Conservation (phyloP, 2,113 vertebrate genomes). For the Dromiciops gliroides region DNA sequence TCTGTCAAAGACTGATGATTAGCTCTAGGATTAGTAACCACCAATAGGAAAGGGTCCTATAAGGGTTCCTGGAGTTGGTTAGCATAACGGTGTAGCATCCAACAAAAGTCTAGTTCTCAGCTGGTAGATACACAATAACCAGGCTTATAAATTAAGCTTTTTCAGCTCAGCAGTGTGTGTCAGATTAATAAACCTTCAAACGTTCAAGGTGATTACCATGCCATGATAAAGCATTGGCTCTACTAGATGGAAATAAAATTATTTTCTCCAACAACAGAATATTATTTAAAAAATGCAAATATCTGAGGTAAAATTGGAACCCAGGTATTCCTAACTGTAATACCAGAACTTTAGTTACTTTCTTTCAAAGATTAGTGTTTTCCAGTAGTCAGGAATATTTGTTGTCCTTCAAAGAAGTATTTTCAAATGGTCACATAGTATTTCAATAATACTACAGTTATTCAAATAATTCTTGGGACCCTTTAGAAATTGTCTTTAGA, state of each 20-base stretch:
- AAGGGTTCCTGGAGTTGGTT: neutral
- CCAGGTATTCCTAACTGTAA: neutral
- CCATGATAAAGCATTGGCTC: neutral
- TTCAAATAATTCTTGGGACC: neutral
- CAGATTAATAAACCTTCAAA: neutral
- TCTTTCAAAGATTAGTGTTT: neutral
- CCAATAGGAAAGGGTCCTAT: neutral
- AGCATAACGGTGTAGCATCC: neutral
- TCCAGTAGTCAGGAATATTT: neutral
- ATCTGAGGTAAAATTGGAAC: neutral
- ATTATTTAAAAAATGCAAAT: neutral
- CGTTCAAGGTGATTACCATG: neutral
- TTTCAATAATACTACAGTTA: neutral
- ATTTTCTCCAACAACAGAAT: neutral
- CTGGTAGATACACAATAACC: neutral
- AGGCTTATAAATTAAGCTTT: neutral
- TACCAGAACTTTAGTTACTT: neutral
- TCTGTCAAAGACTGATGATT: neutral
- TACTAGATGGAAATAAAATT: neutral
- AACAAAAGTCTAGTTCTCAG: neutral
- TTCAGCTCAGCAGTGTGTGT: neutral
- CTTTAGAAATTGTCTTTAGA: neutral
- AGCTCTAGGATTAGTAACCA: neutral
- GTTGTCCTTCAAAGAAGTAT: neutral
- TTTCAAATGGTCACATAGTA: neutral